Percentiles rank a stretch among this genome's conserved stretches.
phyloP scores from a whole-genome alignment of 1,140 invertebrate genomes.

The Batillaria attramentaria region DNA sequence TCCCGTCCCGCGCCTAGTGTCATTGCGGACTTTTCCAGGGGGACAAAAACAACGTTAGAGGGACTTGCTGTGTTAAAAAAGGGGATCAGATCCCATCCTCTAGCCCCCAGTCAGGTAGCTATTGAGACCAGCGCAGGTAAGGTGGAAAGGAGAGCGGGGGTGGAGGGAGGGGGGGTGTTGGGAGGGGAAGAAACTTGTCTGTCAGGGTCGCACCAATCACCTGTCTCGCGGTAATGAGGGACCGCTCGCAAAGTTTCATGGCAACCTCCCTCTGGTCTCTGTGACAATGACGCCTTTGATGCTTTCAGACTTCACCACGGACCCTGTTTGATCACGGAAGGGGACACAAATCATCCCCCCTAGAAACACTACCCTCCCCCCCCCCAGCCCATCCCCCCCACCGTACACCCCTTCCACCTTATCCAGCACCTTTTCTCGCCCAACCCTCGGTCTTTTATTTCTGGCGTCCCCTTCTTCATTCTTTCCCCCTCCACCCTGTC shows the following conservation, averaged over 20 bases:
- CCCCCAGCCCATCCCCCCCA: not conserved
- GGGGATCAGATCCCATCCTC: no score
- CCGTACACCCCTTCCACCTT: no score
- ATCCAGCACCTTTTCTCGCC: no score
- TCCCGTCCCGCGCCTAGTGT: no score
- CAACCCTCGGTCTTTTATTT: not conserved
- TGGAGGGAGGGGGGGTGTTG: not conserved
- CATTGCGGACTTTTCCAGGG: no score
- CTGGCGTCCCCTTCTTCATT: not conserved
- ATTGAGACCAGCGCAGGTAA: no score
- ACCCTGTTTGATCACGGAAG: not conserved
- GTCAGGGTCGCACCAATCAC: slow-evolving; percentile 5
- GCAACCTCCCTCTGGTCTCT: not conserved
- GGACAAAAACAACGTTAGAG: no score
- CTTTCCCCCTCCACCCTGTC: not conserved
- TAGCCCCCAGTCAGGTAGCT: no score
- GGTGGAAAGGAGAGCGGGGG: not conserved
- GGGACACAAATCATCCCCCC: not conserved
- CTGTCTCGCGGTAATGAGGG: slow-evolving; percentile 1
- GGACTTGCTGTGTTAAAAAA: no score
- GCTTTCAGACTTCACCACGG: not conserved
- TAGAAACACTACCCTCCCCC: no score
- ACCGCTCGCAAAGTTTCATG: not conserved
- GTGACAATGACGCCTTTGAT: not conserved
- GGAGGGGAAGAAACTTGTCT: not conserved